A percentile compares a stretch with the other conserved stretches of the same genome.
Conservation (phyloP, 2,797 vertebrate species). For the Anolis apletophallus region DNA sequence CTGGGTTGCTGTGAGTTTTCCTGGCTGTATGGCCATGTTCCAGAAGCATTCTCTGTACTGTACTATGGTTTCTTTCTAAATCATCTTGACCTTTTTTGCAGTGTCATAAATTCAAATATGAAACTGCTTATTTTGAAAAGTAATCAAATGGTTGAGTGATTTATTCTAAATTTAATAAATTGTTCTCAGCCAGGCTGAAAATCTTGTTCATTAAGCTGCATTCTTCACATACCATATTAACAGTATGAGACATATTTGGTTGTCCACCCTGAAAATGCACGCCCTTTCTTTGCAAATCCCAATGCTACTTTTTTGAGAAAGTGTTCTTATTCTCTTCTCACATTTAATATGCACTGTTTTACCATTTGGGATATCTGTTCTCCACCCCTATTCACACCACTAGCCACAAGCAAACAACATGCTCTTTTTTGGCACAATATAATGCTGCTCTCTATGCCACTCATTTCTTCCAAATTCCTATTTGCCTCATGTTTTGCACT, state of each 20-base stretch:
- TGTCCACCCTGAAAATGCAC: not conserved
- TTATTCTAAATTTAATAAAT: slow-evolving; percentile 25
- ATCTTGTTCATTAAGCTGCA: slow-evolving; percentile 21
- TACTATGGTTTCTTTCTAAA: not conserved
- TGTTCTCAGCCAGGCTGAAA: slow-evolving; percentile 23
- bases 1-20: too few relatives aligned
- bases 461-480: not conserved
- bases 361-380: not conserved
- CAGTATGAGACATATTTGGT: not conserved
- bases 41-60: too few relatives aligned
- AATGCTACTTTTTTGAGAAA: not conserved
- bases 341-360: not conserved
- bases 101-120: not conserved
- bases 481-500: not conserved
- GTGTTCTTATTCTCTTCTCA: not conserved
- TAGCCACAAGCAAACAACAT: not conserved
- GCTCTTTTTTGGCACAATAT: not conserved
- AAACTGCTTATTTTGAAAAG: slow-evolving; percentile 3
- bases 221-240: slow-evolving; percentile 25
- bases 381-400: not conserved
- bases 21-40: too few relatives aligned
- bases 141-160: slow-evolving; percentile 19
- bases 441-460: not conserved
- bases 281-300: not conserved
- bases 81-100: not conserved